Evolutionary conservation across 2,113 vertebrate species (phyloP).

Genomic region (Talpa occidentalis): DNA sequence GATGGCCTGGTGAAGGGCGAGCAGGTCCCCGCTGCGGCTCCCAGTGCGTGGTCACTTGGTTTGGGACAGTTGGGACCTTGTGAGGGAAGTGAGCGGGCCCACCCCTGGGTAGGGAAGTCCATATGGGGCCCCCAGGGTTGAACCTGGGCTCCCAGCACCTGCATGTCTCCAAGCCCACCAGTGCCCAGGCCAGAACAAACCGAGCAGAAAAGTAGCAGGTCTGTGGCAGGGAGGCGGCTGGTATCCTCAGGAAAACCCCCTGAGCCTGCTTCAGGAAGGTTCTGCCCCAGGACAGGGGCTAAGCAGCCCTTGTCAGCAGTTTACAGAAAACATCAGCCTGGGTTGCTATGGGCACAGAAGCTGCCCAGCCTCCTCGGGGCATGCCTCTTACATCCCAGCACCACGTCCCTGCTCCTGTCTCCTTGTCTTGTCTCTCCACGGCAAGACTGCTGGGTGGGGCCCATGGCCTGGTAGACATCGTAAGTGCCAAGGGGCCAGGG

Average conservation of each 20-base stretch:
- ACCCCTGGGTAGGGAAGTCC: background rate
- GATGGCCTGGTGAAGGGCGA: constrained; percentile 91
- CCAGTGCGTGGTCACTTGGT: constrained; percentile 86
- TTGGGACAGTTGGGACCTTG: rapidly evolving
- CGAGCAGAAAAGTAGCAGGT: too few relatives aligned
- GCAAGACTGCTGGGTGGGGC: too few relatives aligned
- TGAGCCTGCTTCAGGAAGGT: background rate
- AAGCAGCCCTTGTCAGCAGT: rapidly evolving
- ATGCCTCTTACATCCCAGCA: too few relatives aligned
- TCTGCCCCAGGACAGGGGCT: background rate
- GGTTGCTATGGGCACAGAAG: background rate
- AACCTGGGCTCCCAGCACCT: background rate
- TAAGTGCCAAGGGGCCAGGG: too few relatives aligned
- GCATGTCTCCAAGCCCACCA: too few relatives aligned
- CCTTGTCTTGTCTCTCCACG: too few relatives aligned
- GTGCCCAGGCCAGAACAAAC: too few relatives aligned
- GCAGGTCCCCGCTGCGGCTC: constrained; percentile 85
- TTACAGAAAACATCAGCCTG: background rate
- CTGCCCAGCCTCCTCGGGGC: background rate
- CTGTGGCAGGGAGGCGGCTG: rapidly evolving
- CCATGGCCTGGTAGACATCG: too few relatives aligned
- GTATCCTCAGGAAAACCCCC: rapidly evolving
- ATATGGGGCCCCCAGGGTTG: rapidly evolving
- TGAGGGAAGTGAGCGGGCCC: too few relatives aligned
- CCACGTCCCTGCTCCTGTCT: too few relatives aligned